A percentile compares a stretch with the other conserved stretches of the same genome.
phyloP scores from a whole-genome alignment of 2,113 vertebrate species.

The Rhea pennata region DNA sequence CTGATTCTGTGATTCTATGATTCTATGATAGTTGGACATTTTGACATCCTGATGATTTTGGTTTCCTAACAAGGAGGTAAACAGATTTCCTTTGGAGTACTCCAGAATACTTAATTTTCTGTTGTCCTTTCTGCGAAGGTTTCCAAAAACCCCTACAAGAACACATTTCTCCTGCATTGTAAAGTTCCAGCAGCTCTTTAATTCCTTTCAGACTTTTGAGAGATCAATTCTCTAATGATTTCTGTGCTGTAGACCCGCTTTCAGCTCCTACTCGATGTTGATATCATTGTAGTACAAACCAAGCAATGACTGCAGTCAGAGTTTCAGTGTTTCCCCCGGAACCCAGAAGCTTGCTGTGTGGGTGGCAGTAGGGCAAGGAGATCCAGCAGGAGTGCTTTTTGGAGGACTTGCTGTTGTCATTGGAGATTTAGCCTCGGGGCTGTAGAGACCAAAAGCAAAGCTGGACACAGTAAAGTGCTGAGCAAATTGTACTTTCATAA shows the following conservation, averaged over 20 bases:
- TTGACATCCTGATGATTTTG: neutral
- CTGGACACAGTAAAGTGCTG: neutral
- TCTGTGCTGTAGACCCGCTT: neutral
- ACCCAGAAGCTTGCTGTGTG: neutral
- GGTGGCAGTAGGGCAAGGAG: neutral
- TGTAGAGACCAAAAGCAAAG: neutral
- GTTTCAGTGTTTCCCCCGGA: conserved; percentile 35
- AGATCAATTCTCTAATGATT: neutral
- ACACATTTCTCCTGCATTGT: neutral
- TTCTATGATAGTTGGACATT: neutral
- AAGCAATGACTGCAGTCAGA: conserved; percentile 39
- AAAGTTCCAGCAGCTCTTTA: neutral
- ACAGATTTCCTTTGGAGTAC: neutral
- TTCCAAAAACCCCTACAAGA: neutral
- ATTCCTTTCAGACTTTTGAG: neutral
- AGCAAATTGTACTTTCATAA: conserved; percentile 14
- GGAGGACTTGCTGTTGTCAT: neutral
- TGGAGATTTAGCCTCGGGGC: neutral
- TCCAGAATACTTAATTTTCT: neutral
- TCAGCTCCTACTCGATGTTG: neutral
- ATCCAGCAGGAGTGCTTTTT: neutral
- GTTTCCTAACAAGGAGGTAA: neutral
- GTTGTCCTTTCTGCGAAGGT: neutral
- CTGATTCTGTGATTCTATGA: too few relatives aligned
- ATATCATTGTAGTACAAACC: neutral